Conservation (phyloP, 2,797 vertebrate species). For the Philypnodon macrostomus region DNA sequence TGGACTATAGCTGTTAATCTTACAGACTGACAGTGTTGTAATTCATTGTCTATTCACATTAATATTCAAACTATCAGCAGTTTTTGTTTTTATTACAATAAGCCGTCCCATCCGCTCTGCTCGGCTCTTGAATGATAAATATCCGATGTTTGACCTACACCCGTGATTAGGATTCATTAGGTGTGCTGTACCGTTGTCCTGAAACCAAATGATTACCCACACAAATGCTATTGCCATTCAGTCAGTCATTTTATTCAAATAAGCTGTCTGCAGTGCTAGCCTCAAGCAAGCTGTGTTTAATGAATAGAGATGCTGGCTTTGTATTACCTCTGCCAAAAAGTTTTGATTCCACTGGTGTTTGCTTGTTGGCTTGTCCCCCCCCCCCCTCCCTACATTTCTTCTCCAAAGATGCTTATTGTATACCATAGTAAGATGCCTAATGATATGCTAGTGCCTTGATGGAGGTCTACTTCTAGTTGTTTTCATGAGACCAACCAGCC, state of each 20-base stretch:
- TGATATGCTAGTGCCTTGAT: no score
- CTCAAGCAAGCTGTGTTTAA: not conserved
- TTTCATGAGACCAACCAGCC: not conserved
- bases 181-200: not conserved
- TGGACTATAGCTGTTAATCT: not conserved
- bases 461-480: not conserved
- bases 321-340: no score
- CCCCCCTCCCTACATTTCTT: no score
- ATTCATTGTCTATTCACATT: slow-evolving; percentile 4
- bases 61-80: not conserved
- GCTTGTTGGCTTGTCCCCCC: no score
- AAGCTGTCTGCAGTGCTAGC: not conserved
- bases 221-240: slow-evolving; percentile 1
- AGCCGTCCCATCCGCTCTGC: slow-evolving; percentile 1
- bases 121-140: slow-evolving; percentile 1
- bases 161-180: slow-evolving; percentile 6
- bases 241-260: not conserved
- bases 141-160: not conserved
- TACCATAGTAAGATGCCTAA: no score
- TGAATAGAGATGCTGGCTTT: not conserved
- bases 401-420: no score
- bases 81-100: slow-evolving; percentile 1
- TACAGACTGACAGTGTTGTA: not conserved
- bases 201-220: slow-evolving; percentile 9
- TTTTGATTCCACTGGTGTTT: no score